A percentile compares a stretch with the other conserved stretches of the same genome.
Evolutionary conservation across 2,797 vertebrate species (phyloP).

Genomic region (Sus cebifrons): DNA sequence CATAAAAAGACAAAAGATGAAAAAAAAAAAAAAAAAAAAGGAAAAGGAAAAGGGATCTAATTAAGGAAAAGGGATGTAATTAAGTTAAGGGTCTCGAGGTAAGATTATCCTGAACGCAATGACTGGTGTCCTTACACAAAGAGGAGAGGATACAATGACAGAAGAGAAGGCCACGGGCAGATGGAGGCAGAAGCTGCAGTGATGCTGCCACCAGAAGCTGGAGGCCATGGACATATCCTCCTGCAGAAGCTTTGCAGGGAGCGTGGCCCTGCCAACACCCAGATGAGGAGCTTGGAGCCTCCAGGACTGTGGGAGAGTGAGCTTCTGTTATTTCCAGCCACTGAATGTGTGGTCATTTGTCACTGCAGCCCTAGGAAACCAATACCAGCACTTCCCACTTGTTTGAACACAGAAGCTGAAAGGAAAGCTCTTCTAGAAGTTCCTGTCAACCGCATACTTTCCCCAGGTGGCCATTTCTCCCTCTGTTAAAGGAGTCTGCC

Average conservation of each 20-base stretch:
- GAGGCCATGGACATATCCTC: background rate
- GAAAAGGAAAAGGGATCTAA: background rate
- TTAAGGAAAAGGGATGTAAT: background rate
- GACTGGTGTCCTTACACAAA: background rate
- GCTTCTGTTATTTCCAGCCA: background rate
- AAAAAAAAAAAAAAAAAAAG: too few relatives aligned
- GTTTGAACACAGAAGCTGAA: background rate
- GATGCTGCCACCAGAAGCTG: background rate
- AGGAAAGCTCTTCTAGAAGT: background rate
- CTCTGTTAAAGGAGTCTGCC: background rate
- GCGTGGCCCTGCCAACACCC: fast-evolving
- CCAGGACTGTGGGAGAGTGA: background rate
- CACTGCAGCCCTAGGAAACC: background rate
- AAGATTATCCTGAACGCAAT: background rate
- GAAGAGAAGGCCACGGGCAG: background rate
- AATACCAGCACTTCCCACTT: fast-evolving
- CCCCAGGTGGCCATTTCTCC: background rate
- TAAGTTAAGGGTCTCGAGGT: background rate
- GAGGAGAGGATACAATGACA: background rate
- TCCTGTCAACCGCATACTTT: fast-evolving
- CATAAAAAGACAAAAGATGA: too few relatives aligned
- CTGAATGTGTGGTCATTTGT: background rate
- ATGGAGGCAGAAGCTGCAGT: background rate
- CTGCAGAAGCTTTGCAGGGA: fast-evolving
- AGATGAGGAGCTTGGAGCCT: background rate